Conservation (phyloP, 2,113 vertebrate species). For the Castor canadensis region DNA sequence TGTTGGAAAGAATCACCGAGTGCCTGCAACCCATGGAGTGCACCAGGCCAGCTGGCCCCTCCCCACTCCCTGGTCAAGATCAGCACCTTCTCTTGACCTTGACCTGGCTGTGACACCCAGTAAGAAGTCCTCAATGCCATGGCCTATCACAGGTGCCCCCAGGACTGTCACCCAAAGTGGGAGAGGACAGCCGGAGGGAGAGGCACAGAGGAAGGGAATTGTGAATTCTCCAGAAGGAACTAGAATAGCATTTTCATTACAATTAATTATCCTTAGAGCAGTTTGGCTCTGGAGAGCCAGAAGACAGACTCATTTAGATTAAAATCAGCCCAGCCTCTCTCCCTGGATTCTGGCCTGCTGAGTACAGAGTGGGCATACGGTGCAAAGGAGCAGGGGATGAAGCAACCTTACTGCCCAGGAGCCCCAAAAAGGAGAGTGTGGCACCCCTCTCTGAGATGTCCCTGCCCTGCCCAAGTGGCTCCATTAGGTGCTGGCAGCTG, state of each 20-base stretch:
- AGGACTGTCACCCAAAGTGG: neutral
- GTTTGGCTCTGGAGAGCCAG: neutral
- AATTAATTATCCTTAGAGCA: conserved; percentile 67
- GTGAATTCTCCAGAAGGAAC: conserved; percentile 21
- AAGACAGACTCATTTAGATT: conserved; percentile 48
- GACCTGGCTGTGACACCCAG: neutral
- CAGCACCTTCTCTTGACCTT: neutral
- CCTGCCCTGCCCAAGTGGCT: neutral
- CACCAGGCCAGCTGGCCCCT: neutral
- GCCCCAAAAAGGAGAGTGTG: neutral
- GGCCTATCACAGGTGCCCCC: neutral
- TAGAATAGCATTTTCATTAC: conserved; percentile 5
- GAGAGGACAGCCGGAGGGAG: neutral
- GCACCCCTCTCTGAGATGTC: neutral
- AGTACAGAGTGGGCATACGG: neutral
- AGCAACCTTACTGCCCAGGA: neutral
- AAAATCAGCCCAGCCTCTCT: conserved; percentile 36
- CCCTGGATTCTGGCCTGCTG: neutral
- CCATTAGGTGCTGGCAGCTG: neutral
- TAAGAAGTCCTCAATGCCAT: neutral
- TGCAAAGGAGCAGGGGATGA: fast-evolving
- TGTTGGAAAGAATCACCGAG: neutral
- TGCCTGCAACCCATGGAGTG: fast-evolving
- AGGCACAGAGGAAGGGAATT: neutral
- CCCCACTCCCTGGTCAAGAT: fast-evolving